A percentile compares a stretch with the other conserved stretches of the same genome.
These are phyloP conservation scores for Cataglyphis altisquamis DNA, from an alignment of 2,888 invertebrate genomes.

Conservation along the genomic window DNA sequence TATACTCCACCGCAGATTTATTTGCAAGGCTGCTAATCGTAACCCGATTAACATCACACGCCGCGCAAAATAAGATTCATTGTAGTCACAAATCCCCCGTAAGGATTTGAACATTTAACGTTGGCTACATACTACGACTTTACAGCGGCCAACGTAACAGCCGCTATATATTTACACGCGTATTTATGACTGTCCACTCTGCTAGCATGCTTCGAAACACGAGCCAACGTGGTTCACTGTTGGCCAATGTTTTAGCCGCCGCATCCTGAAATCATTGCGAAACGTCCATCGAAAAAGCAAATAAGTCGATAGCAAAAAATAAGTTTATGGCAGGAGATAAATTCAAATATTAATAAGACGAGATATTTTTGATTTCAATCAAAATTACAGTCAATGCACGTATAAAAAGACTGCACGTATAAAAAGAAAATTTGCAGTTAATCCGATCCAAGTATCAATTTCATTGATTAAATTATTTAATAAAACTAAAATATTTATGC, in stretches of 20 bases:
- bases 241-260: slow-evolving; percentile 41
- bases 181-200: slow-evolving; percentile 82
- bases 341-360: slow-evolving; percentile 4
- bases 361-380: background rate
- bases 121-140: slow-evolving; percentile 78
- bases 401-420: background rate
- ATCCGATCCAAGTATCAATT: background rate
- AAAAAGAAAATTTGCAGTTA: background rate
- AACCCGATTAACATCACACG: slow-evolving; percentile 45
- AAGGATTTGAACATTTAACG: slow-evolving; percentile 81
- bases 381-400: background rate
- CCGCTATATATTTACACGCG: slow-evolving; percentile 84
- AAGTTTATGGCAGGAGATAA: background rate
- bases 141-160: slow-evolving; percentile 80
- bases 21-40: background rate
- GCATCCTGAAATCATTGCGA: slow-evolving; percentile 10
- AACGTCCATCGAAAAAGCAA: slow-evolving; percentile 4
- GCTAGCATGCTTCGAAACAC: slow-evolving; percentile 58
- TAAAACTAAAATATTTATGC: background rate
- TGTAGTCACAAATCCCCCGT: slow-evolving; percentile 62
- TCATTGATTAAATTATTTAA: background rate
- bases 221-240: slow-evolving; percentile 50
- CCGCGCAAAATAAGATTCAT: slow-evolving; percentile 57
- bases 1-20: background rate
- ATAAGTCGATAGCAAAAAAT: background rate